Base-by-base conservation (phyloP, 2,888 invertebrate species). In the Hipparchia semele region DNA sequence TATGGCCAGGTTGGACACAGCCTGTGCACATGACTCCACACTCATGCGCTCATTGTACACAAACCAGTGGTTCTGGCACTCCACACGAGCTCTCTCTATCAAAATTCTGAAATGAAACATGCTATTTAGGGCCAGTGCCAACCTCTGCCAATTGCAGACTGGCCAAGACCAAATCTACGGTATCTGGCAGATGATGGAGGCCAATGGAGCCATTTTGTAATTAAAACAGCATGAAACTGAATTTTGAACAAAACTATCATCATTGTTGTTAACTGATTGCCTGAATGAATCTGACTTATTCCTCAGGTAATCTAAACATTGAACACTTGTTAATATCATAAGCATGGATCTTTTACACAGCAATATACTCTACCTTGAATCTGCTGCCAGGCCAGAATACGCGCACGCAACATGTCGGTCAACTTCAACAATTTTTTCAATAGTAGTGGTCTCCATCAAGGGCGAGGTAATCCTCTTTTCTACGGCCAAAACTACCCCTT, bases 51-150 rank as follows among this genome's bases (percentile, higher is more conserved):
- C 99, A 83, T 99, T 98, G 93, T 99, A 99, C 56, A 98, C 97
- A 89, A 99, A 99, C 99, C 99, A 99, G 88, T 99, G 99, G 87
- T 99, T 99, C 90, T 98, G 99, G 84, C 99, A 98, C 91, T 99
- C 99, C 0, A 99, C 96, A 77, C 99, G 96, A 13, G 99, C 99
- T 79, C 98, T 95, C 85, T 99, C 99, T 64, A 99, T 97, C 87
- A 99, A 92, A 3, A 98, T 99, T 82, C 97, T 95, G 79, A 2
- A 80, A 80, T 62, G 70, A 71, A 70, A 39, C 4, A 51, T 51
- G 60, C 60, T 9, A 45, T 10, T 10, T 2, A 61, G n/a, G 4
- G 23, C 4, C 23, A 23, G 7, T 33, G 33, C 6, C 23, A 13
- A 56, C n/a, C 6, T 6, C 6, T 13, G 6, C 13, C n/a, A 3